phyloP scores from a whole-genome alignment of 2,888 invertebrate genomes.

The Pelosia muscerda region DNA sequence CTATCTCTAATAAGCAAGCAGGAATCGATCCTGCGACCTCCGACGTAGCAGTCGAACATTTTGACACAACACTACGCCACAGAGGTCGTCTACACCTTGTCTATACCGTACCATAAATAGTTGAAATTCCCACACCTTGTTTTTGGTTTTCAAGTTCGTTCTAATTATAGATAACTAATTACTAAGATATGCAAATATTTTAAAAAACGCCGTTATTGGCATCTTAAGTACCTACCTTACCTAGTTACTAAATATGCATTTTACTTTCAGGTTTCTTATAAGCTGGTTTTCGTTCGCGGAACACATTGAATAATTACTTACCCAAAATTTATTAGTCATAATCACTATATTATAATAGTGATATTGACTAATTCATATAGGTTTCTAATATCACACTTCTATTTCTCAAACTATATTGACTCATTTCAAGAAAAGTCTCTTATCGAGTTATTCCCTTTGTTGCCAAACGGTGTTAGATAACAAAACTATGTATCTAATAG shows the following conservation, averaged over 20 bases:
- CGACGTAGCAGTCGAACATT: background rate
- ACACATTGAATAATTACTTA: background rate
- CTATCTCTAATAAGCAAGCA: too few relatives aligned
- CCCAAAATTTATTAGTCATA: background rate
- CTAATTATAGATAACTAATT: background rate
- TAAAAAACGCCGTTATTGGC: conserved; percentile 7
- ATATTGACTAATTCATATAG: background rate
- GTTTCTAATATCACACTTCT: background rate
- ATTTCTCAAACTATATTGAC: background rate
- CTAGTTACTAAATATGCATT: conserved; percentile 1
- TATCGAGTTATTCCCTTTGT: background rate
- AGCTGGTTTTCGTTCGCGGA: background rate
- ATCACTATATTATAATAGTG: background rate
- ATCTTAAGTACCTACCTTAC: background rate
- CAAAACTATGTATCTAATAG: background rate
- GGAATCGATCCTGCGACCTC: too few relatives aligned
- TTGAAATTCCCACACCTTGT: background rate
- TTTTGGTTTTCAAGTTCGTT: background rate
- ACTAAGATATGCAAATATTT: conserved; percentile 1
- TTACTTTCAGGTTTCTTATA: background rate
- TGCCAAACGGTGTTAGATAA: background rate
- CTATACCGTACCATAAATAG: background rate
- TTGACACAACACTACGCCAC: background rate
- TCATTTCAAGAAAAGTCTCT: background rate
- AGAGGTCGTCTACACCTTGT: too few relatives aligned